Evolutionary conservation across 2,888 invertebrate genomes (phyloP).

Genomic region (Rhingia campestris): DNA sequence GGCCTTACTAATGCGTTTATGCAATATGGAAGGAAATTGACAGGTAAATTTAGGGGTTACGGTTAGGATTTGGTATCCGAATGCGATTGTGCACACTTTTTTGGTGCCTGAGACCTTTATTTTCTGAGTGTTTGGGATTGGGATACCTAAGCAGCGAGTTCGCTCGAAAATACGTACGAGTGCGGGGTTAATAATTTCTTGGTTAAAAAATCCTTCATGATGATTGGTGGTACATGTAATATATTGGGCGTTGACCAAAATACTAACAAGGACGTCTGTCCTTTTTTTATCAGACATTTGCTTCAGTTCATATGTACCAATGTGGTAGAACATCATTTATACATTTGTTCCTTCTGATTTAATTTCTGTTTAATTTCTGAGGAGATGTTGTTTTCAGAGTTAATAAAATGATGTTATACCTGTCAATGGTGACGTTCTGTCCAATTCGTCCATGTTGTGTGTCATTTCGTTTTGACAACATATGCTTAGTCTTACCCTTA

Average conservation of each 20-base stretch:
- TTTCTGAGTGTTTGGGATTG: slow-evolving; percentile 2
- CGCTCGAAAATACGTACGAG: slow-evolving; percentile 34
- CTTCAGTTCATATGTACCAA: background rate
- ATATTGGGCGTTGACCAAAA: slow-evolving; percentile 53
- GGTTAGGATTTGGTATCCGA: slow-evolving; percentile 26
- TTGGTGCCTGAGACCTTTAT: slow-evolving; percentile 9
- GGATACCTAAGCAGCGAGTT: slow-evolving; percentile 16
- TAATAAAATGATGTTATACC: no score
- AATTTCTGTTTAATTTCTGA: no score
- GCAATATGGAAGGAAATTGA: slow-evolving; percentile 9
- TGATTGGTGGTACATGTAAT: slow-evolving; percentile 19
- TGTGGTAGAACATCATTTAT: no score
- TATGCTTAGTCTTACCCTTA: no score
- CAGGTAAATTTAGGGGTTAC: slow-evolving; percentile 47
- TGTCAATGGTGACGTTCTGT: no score
- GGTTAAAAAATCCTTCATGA: background rate
- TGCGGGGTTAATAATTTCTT: slow-evolving; percentile 39
- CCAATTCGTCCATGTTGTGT: no score
- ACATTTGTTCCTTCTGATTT: no score
- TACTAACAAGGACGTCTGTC: slow-evolving; percentile 46
- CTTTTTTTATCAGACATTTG: slow-evolving; percentile 2
- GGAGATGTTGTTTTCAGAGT: no score
- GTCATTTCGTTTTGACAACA: no score
- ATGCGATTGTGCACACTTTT: slow-evolving; percentile 25
- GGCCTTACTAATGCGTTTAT: slow-evolving; percentile 35